Evolutionary conservation across 2,888 invertebrate genomes (phyloP).

Genomic region (Camponotus fellah): DNA sequence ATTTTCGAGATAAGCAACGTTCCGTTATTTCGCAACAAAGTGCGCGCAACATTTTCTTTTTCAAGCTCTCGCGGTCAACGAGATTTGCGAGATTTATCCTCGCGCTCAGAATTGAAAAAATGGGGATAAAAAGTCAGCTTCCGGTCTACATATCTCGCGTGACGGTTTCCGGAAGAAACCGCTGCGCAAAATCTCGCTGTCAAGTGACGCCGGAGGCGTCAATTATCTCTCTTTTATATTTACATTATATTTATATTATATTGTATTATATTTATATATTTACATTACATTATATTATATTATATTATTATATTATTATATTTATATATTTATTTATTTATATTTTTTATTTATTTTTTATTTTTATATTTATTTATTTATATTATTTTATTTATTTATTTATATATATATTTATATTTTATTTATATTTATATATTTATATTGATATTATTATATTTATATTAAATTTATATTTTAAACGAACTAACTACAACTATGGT

Average conservation of each 20-base stretch:
- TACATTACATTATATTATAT: too few relatives aligned
- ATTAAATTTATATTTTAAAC: not conserved
- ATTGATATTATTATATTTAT: too few relatives aligned
- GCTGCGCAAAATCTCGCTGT: not conserved
- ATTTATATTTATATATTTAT: too few relatives aligned
- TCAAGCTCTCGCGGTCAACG: not conserved
- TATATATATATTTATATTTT: too few relatives aligned
- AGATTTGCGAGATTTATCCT: not conserved
- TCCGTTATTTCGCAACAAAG: slow-evolving; percentile 2
- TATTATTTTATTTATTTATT: too few relatives aligned
- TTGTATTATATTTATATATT: too few relatives aligned
- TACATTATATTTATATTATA: too few relatives aligned
- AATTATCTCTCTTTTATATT: too few relatives aligned
- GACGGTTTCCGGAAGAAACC: not conserved
- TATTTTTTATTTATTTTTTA: too few relatives aligned
- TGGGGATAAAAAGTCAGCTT: not conserved
- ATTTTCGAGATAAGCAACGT: slow-evolving; percentile 1
- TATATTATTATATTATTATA: too few relatives aligned
- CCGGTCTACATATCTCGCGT: not conserved
- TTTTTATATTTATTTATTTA: too few relatives aligned
- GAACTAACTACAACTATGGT: not conserved
- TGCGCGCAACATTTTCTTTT: not conserved
- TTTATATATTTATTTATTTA: too few relatives aligned
- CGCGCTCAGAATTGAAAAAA: not conserved
- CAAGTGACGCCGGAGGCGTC: not conserved